Evolutionary conservation across 1,140 invertebrate genomes (phyloP), one percentile per base, ranked within the genome.

Genomic region (Myzus persicae): DNA sequence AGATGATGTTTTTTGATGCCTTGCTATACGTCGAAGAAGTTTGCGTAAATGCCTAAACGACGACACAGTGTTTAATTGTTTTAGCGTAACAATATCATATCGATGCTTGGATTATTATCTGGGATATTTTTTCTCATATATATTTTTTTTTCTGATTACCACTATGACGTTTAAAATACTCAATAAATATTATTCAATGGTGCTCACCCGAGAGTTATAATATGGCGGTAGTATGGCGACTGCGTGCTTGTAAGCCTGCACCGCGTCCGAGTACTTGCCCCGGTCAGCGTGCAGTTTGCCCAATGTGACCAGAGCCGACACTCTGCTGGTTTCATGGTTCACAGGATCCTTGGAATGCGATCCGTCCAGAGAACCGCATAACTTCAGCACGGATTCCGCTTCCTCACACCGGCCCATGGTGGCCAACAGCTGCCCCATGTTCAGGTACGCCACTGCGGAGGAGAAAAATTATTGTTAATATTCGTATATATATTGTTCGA

Each of bases 381-480:
- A 96, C 44, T 97, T 96, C 89, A 99, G 97, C 85, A 98, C 97
- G 94, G 97, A 96, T 59, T 97, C 97, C 24, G 98, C 99, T 95
- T 99, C 98, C 88, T 97, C 96, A 94, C 97, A 96, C 87, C 97
- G 96, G 24, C 98, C 98, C 89, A 98, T 96, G 20, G 97, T 96
- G 94, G 98, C 97, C 94, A 99, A 96, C 42, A 98, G 97, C 94
- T 98, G 97, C 3, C 98, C 99, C 94, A 99, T 96, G 95, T 99
- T 99, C 93, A 99, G 97, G 95, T 99, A 98, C 81, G 99, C 99
- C 96, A 99, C 98, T 99, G 96, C 44, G 97, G 94, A 94, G 2
- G 18, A 40, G 18, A 59, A 31, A 8, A 54, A n/a, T n/a, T 14
- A 36, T 26, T 6, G 14, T n/a, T 6, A 18, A n/a, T 76, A n/a